Conservation (phyloP, 2,113 vertebrate genomes). For the Pristiophorus japonicus region DNA sequence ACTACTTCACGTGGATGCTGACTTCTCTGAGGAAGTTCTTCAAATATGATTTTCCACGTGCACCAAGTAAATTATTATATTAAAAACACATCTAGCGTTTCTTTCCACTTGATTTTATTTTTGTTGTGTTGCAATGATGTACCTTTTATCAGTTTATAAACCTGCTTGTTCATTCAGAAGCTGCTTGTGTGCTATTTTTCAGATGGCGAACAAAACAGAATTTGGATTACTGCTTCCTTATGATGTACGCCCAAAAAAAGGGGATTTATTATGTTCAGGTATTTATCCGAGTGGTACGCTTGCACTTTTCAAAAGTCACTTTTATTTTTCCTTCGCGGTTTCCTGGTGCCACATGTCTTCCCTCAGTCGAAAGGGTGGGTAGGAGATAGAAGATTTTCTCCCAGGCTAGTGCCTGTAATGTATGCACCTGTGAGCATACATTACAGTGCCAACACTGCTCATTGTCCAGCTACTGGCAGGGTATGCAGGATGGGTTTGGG, state of each 20-base stretch:
- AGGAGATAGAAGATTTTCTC: background rate
- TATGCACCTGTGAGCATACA: too few relatives aligned
- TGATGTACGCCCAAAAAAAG: constrained; percentile 97
- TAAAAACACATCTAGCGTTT: background rate
- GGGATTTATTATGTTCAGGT: constrained; percentile 97
- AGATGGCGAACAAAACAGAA: constrained; percentile 98
- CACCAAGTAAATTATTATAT: background rate
- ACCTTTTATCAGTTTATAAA: background rate
- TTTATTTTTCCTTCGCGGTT: background rate
- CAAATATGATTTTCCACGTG: background rate
- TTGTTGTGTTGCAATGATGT: background rate
- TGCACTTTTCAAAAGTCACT: background rate
- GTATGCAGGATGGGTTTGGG: background rate
- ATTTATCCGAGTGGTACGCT: constrained; percentile 41
- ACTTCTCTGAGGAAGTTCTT: background rate
- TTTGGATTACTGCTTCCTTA: constrained; percentile 94
- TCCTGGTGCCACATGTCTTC: background rate
- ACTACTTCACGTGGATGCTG: background rate
- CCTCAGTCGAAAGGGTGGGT: background rate
- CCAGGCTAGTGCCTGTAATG: too few relatives aligned
- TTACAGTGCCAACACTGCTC: background rate
- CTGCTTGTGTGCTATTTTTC: constrained; percentile 46
- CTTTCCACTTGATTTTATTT: background rate
- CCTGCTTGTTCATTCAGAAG: background rate
- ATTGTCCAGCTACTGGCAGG: background rate